A percentile compares a stretch with the other conserved stretches of the same genome.
Evolutionary conservation across 2,888 invertebrate genomes (phyloP).

Genomic region (Invenusta paracnida): DNA sequence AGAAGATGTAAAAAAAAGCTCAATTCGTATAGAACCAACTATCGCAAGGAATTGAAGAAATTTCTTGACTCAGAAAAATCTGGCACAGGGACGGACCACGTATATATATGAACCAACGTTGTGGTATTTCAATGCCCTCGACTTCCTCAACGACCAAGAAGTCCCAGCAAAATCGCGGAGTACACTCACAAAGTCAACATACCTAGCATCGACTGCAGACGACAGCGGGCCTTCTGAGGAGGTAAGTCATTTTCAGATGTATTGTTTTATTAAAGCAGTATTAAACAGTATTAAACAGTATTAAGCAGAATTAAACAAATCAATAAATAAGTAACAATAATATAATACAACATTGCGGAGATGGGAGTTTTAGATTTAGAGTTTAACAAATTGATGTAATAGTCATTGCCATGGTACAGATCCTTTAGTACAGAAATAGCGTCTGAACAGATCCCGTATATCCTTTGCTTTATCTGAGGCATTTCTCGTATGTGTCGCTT

Average conservation of each 20-base stretch:
- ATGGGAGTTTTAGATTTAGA: not conserved
- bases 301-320: not conserved
- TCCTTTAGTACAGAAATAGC: not conserved
- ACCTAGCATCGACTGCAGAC: not conserved
- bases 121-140: not conserved
- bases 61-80: constrained; percentile 44
- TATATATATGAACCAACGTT: not conserved
- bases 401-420: not conserved
- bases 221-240: not conserved
- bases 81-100: constrained; percentile 27
- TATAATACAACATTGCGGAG: not conserved
- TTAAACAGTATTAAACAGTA: not conserved
- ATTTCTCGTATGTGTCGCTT: not conserved
- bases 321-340: not conserved
- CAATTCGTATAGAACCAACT: constrained; percentile 49
- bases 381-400: not conserved
- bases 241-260: not conserved
- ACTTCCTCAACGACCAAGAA: not conserved
- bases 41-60: constrained; percentile 50
- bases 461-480: not conserved
- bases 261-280: not conserved
- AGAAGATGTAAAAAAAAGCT: constrained; percentile 49
- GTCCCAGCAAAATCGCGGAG: not conserved
- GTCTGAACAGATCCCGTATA: not conserved
- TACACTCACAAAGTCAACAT: not conserved